These are phyloP conservation scores for Phrynocephalus vlangalii DNA, from an alignment of 2,797 vertebrate genomes.

Conservation along the genomic window DNA sequence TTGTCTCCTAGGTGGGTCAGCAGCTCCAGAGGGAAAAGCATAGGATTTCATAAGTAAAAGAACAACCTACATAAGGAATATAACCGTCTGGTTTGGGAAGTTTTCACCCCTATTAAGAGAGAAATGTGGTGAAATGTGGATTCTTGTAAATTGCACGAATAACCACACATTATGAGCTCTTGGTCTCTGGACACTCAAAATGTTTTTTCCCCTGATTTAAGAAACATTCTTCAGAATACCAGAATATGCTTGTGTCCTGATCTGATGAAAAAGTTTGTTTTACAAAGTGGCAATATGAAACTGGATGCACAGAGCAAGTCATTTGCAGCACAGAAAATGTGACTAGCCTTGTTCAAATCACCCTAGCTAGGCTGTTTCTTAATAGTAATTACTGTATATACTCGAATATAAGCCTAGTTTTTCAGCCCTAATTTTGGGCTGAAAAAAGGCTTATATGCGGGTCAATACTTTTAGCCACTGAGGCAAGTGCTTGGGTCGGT, in stretches of 20 bases:
- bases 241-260: not conserved
- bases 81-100: not conserved
- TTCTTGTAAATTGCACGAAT: not conserved
- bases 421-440: no score
- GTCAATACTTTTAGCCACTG: no score
- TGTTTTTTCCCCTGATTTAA: not conserved
- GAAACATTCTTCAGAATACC: not conserved
- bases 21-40: not conserved
- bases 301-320: no score
- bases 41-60: not conserved
- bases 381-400: not conserved
- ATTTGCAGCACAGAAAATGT: not conserved
- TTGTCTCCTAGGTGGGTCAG: not conserved
- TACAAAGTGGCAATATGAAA: no score
- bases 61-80: not conserved
- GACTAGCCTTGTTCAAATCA: not conserved
- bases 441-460: no score
- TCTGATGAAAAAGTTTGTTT: no score
- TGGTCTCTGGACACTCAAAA: not conserved
- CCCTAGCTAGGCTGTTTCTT: not conserved
- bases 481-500: no score
- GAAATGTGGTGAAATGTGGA: not conserved
- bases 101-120: no score
- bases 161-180: not conserved
- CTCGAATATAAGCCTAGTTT: no score